Evolutionary conservation across 1,140 invertebrate genomes (phyloP).

Genomic region (Scaptomyza pallida): DNA sequence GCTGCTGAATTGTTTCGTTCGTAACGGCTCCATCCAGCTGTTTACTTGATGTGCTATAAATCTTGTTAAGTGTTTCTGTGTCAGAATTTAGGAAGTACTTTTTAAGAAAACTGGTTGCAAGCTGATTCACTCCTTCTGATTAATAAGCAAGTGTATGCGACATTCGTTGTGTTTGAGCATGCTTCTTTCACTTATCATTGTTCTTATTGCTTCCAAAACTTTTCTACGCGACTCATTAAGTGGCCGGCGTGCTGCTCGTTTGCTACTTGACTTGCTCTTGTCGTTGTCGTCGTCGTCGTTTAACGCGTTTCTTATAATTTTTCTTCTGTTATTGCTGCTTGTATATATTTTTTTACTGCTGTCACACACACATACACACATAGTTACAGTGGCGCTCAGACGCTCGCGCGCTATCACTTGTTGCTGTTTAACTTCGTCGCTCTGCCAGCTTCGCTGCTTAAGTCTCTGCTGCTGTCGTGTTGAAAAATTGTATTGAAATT

Average conservation of each 20-base stretch:
- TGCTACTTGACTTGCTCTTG: slow-evolving; percentile 45
- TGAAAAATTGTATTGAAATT: slow-evolving; percentile 79
- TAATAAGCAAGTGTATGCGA: slow-evolving; percentile 1
- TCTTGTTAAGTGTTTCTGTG: background rate
- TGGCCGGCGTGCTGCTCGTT: slow-evolving; percentile 5
- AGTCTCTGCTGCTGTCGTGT: slow-evolving; percentile 35
- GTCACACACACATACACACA: slow-evolving; percentile 36
- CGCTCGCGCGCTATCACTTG: slow-evolving; percentile 66
- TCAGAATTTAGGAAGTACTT: background rate
- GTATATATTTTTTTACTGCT: slow-evolving; percentile 49
- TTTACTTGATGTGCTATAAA: background rate
- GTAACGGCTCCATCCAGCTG: background rate
- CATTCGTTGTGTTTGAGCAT: background rate
- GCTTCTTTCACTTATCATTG: slow-evolving; percentile 2
- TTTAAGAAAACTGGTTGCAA: background rate
- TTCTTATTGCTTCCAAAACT: slow-evolving; percentile 4
- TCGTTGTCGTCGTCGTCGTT: slow-evolving; percentile 18
- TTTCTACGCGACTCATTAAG: slow-evolving; percentile 33
- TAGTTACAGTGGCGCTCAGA: slow-evolving; percentile 15
- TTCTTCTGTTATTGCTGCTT: slow-evolving; percentile 6
- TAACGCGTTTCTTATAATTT: slow-evolving; percentile 30
- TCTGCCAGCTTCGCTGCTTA: slow-evolving; percentile 24
- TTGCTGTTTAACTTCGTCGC: slow-evolving; percentile 64
- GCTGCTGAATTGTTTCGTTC: background rate
- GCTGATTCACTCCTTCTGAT: too few relatives aligned